Evolutionary conservation across 2,888 invertebrate species (phyloP).

Genomic region (Lissocephala sabroskyi): DNA sequence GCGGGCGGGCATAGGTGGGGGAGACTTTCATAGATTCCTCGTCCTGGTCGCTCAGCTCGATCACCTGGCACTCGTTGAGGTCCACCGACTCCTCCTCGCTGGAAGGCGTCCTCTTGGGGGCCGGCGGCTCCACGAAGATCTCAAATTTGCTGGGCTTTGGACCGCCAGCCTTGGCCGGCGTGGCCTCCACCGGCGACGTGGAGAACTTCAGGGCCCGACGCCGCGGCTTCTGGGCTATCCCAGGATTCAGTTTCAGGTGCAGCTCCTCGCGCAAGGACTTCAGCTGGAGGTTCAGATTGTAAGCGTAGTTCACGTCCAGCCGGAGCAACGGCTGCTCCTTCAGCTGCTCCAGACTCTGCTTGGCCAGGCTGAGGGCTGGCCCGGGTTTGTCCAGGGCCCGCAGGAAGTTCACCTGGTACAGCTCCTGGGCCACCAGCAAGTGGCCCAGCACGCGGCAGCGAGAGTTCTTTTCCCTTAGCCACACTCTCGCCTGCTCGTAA

Average conservation of each 20-base stretch:
- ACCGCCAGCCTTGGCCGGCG: constrained; percentile 1
- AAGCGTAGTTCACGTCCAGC: constrained; percentile 45
- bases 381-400: constrained; percentile 41
- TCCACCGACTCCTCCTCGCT: constrained; percentile 16
- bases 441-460: constrained; percentile 20
- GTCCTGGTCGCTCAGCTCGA: constrained; percentile 27
- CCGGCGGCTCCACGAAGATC: constrained; percentile 40
- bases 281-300: constrained; percentile 52
- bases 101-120: no score
- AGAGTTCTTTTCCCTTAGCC: constrained; percentile 32
- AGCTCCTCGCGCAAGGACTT: constrained; percentile 33
- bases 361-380: constrained; percentile 6
- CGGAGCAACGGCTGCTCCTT: no score
- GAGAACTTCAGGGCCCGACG: constrained; percentile 51
- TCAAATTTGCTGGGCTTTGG: constrained; percentile 16
- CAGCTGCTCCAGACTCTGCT: neutral
- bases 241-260: constrained; percentile 4
- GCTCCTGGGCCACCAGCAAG: constrained; percentile 39
- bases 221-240: neutral
- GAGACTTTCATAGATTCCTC: neutral
- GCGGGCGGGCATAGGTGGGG: neutral
- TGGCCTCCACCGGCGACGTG: constrained; percentile 32
- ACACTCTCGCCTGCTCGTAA: constrained; percentile 44
- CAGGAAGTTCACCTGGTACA: constrained; percentile 60
- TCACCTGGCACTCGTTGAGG: constrained; percentile 40